These are phyloP conservation scores for Poeciliopsis prolifica DNA, from an alignment of 2,113 vertebrate species.

Conservation along the genomic window DNA sequence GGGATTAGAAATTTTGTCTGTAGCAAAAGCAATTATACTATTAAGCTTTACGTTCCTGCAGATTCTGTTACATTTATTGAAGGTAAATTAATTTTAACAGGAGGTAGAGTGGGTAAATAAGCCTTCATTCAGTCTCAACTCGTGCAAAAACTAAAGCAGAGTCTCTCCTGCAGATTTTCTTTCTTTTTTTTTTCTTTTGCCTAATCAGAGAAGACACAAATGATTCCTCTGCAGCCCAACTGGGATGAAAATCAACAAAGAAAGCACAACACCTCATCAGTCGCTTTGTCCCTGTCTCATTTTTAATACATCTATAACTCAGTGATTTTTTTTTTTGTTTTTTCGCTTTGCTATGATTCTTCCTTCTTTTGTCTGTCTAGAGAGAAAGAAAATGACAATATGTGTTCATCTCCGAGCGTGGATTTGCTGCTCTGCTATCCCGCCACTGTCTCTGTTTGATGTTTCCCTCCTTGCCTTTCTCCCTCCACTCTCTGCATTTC, in stretches of 20 bases:
- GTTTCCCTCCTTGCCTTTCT: conserved; percentile 52
- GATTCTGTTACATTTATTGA: not conserved
- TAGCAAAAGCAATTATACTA: not conserved
- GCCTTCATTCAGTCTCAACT: conserved; percentile 20
- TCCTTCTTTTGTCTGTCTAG: conserved; percentile 29
- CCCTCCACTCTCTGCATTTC: conserved; percentile 8
- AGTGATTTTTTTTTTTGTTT: not conserved
- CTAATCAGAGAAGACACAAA: conserved; percentile 53
- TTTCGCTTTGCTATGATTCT: not conserved
- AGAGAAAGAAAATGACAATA: conserved; percentile 25
- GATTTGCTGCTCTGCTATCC: conserved; percentile 43
- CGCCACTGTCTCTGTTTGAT: conserved; percentile 41
- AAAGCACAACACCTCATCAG: conserved; percentile 46
- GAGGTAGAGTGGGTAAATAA: not conserved
- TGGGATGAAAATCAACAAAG: conserved; percentile 35
- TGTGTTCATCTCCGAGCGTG: conserved; percentile 15
- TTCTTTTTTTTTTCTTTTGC: not conserved
- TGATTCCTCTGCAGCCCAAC: conserved; percentile 32
- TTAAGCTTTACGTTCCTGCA: not conserved
- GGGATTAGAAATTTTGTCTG: not conserved
- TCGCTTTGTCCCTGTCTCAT: conserved; percentile 18
- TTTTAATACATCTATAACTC: conserved; percentile 16
- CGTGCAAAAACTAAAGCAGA: conserved; percentile 1
- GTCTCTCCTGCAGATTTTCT: conserved; percentile 10
- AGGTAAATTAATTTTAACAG: not conserved